These are phyloP conservation scores for Coelogynopora nodosa DNA, from an alignment of 2,888 invertebrate genomes.

Conservation along the genomic window DNA sequence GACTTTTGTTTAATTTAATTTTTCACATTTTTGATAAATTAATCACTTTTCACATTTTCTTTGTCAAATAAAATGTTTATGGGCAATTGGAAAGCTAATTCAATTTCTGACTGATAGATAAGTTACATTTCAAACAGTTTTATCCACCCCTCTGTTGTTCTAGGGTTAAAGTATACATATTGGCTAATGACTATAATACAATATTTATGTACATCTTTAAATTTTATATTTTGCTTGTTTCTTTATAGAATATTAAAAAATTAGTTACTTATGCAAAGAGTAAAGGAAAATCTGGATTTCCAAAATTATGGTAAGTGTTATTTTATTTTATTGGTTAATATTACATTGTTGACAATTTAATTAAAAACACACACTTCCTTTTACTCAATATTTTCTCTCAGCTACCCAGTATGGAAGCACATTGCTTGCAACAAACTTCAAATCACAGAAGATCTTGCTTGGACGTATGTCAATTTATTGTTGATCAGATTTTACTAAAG, in stretches of 20 bases:
- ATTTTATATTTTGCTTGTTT: not conserved
- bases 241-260: constrained; percentile 60
- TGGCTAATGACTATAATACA: no score
- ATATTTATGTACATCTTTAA: not conserved
- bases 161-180: no score
- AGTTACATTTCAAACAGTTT: no score
- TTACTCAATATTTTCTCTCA: constrained; percentile 51
- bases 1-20: no score
- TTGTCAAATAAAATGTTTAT: no score
- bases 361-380: no score
- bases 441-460: constrained; percentile 60
- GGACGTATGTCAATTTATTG: constrained; percentile 58
- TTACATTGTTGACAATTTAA: not conserved
- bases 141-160: no score
- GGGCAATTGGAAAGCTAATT: no score
- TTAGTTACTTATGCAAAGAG: constrained; percentile 61
- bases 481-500: no score
- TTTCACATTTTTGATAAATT: no score
- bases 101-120: no score
- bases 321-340: not conserved
- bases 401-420: constrained; percentile 61
- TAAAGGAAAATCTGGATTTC: constrained; percentile 58
- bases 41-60: no score
- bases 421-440: constrained; percentile 62
- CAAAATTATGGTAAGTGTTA: constrained; percentile 55